Percentiles rank a stretch among this genome's conserved stretches.
Evolutionary conservation across 2,888 invertebrate genomes (phyloP).

Genomic region (Ormyrus labotus): DNA sequence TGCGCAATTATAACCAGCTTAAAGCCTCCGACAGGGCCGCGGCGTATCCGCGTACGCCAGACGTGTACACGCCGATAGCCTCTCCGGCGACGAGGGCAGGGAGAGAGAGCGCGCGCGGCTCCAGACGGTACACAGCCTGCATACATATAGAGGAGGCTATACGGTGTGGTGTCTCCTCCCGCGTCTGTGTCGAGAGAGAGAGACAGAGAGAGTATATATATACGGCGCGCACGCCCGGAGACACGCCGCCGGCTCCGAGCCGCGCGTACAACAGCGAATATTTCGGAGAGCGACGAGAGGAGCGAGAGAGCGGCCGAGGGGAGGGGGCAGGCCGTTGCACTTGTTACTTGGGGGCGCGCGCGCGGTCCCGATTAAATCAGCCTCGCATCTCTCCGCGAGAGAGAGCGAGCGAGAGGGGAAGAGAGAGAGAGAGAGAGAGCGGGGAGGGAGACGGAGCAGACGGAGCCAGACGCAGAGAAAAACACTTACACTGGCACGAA

Average conservation of each 20-base stretch:
- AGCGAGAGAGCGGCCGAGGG: constrained; percentile 36
- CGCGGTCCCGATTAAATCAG: constrained; percentile 41
- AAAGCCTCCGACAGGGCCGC: too few species aligned
- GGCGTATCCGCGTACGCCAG: too few species aligned
- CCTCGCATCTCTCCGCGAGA: constrained; percentile 38
- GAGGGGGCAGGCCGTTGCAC: constrained; percentile 50
- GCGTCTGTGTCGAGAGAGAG: too few species aligned
- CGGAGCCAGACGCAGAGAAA: constrained; percentile 34
- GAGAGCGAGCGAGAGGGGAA: constrained; percentile 23
- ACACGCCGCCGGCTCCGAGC: constrained; percentile 16
- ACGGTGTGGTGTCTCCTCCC: too few species aligned
- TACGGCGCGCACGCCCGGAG: constrained; percentile 12
- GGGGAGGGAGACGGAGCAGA: constrained; percentile 40
- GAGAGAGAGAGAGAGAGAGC: constrained; percentile 22
- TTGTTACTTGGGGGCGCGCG: constrained; percentile 44
- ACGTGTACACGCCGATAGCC: too few species aligned
- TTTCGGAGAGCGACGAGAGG: constrained; percentile 48
- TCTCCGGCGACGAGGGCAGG: too few species aligned
- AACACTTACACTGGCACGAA: constrained; percentile 49
- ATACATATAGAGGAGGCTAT: background rate
- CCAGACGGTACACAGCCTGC: too few species aligned
- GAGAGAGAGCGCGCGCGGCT: too few species aligned
- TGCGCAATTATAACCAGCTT: too few species aligned
- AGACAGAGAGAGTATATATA: background rate
- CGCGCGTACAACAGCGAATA: constrained; percentile 25